Evolutionary conservation across 2,888 invertebrate species (phyloP).

Genomic region (Leptinotarsa rubiginosa): DNA sequence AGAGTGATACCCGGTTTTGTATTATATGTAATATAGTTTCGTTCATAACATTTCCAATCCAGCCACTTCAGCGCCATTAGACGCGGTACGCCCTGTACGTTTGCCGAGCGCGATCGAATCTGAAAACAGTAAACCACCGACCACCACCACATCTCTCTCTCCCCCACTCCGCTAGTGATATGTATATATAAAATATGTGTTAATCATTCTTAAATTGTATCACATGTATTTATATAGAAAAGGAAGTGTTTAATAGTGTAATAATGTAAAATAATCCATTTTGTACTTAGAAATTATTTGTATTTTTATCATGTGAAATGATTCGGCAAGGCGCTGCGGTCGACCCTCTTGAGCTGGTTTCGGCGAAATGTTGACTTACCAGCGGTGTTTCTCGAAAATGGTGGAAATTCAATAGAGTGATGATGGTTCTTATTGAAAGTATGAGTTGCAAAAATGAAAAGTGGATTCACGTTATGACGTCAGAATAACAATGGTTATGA

Average conservation of each 20-base stretch:
- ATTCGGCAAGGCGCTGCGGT: constrained; percentile 5
- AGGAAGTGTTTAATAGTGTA: constrained; percentile 60
- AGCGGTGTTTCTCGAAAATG: no score
- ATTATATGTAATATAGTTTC: constrained; percentile 67
- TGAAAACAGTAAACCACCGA: constrained; percentile 26
- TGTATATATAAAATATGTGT: constrained; percentile 57
- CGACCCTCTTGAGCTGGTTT: no score
- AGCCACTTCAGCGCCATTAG: constrained; percentile 55
- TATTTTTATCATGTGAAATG: constrained; percentile 55
- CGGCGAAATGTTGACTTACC: no score
- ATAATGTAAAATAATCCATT: constrained; percentile 62
- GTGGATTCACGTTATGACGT: no score
- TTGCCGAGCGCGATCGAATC: constrained; percentile 59
- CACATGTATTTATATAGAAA: constrained; percentile 61
- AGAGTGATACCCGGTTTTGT: constrained; percentile 59
- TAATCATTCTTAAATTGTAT: constrained; percentile 59
- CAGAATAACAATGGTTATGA: no score
- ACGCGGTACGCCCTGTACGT: constrained; percentile 53
- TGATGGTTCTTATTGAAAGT: constrained; percentile 28
- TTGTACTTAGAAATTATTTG: constrained; percentile 61
- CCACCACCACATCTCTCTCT: constrained; percentile 37
- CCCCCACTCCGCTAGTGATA: constrained; percentile 60
- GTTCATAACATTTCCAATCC: constrained; percentile 63
- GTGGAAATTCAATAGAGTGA: no score
- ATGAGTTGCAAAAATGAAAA: neutral